Percentiles rank a stretch among this genome's conserved stretches.
Conservation (phyloP, 2,113 vertebrate genomes). For the Dasyprocta punctata region DNA sequence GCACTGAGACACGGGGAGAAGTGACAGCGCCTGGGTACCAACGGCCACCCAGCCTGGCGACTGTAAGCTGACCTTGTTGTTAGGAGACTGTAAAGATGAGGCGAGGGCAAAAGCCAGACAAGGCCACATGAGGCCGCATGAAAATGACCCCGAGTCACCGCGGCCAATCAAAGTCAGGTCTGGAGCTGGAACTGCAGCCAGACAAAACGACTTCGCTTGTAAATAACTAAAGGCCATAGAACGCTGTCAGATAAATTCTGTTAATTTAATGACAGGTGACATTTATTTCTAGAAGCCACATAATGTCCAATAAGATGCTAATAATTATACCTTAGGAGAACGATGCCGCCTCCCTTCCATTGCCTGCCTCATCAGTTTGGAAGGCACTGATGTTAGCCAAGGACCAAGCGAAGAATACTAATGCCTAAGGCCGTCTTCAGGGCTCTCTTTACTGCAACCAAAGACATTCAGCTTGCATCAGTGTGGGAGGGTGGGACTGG, state of each 20-base stretch:
- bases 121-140: background rate
- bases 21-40: background rate
- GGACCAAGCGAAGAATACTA: slow-evolving; percentile 37
- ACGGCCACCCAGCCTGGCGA: background rate
- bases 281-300: slow-evolving; percentile 53
- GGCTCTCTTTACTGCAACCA: background rate
- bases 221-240: slow-evolving; percentile 39
- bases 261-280: slow-evolving; percentile 56
- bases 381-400: slow-evolving; percentile 24
- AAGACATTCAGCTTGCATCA: slow-evolving; percentile 2
- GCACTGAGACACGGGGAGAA: background rate
- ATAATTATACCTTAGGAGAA: slow-evolving; percentile 17
- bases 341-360: slow-evolving; percentile 31
- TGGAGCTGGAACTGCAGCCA: background rate
- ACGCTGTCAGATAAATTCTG: slow-evolving; percentile 43
- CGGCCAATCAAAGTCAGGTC: background rate
- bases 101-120: background rate
- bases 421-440: background rate
- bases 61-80: background rate
- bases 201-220: slow-evolving; percentile 35
- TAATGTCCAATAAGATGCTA: slow-evolving; percentile 1
- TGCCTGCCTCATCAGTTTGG: background rate
- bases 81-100: background rate
- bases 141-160: background rate
- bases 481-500: background rate